Evolutionary conservation across 2,888 invertebrate species (phyloP).

Genomic region (Ophion ellenae): DNA sequence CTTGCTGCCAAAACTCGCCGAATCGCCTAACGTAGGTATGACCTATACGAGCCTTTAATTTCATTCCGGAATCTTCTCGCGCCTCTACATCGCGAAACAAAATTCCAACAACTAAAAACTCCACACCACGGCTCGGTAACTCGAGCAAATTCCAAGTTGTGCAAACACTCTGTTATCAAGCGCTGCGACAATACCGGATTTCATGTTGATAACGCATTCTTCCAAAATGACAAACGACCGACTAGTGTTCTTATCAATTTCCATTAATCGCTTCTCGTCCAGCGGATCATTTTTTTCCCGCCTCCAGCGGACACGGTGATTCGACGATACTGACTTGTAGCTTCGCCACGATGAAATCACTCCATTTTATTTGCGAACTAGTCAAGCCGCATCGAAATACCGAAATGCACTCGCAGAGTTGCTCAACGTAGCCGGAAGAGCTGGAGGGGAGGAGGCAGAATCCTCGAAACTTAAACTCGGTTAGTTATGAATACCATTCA

Average conservation of each 20-base stretch:
- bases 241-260: too few species aligned
- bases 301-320: not conserved
- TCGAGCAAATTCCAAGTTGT: not conserved
- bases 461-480: constrained; percentile 34
- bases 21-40: constrained; percentile 7
- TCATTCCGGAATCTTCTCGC: not conserved
- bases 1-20: constrained; percentile 9
- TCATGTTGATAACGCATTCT: too few species aligned
- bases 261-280: too few species aligned
- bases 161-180: too few species aligned
- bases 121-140: not conserved
- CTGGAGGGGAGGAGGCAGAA: not conserved
- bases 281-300: too few species aligned
- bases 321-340: not conserved
- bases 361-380: constrained; percentile 1
- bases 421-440: not conserved
- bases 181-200: too few species aligned
- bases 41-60: not conserved
- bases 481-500: constrained; percentile 30
- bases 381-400: not conserved
- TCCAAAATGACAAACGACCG: too few species aligned
- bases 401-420: constrained; percentile 12
- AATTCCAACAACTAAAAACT: not conserved
- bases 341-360: not conserved
- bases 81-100: not conserved